phyloP scores from a whole-genome alignment of 2,888 invertebrate species.

The Chymomyza amoena region DNA sequence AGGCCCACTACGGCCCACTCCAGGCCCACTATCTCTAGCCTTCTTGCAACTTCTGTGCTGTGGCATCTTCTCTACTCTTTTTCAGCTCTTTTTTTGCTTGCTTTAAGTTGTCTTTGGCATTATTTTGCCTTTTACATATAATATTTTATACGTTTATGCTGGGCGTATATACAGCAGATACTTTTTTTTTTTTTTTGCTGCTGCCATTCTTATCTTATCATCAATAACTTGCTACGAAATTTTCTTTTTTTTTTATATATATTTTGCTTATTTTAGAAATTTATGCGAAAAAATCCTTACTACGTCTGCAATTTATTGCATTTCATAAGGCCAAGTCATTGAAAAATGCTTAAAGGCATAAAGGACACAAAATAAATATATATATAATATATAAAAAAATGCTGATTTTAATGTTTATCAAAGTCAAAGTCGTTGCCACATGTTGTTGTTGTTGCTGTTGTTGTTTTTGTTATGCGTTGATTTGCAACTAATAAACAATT shows the following conservation, averaged over 20 bases:
- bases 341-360: conserved; percentile 58
- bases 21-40: conserved; percentile 9
- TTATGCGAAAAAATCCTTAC: conserved; percentile 70
- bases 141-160: neutral
- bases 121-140: conserved; percentile 16
- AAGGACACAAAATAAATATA: conserved; percentile 6
- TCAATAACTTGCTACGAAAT: conserved; percentile 18
- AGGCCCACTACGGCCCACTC: conserved; percentile 10
- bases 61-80: conserved; percentile 53
- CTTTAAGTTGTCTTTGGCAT: conserved; percentile 39
- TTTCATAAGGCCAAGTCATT: conserved; percentile 56
- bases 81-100: conserved; percentile 41
- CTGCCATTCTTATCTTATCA: conserved; percentile 31
- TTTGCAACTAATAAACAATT: conserved; percentile 58
- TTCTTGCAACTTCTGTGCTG: conserved; percentile 54
- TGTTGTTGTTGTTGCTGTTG: conserved; percentile 31
- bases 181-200: conserved; percentile 15
- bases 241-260: conserved; percentile 29
- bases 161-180: neutral
- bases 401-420: conserved; percentile 25
- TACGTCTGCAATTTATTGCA: conserved; percentile 73
- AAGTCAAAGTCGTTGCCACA: conserved; percentile 9
- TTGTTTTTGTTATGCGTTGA: conserved; percentile 38
- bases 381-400: neutral
- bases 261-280: conserved; percentile 50